phyloP scores from a whole-genome alignment of 2,888 invertebrate species.

The Nasonovia ribisnigri region DNA sequence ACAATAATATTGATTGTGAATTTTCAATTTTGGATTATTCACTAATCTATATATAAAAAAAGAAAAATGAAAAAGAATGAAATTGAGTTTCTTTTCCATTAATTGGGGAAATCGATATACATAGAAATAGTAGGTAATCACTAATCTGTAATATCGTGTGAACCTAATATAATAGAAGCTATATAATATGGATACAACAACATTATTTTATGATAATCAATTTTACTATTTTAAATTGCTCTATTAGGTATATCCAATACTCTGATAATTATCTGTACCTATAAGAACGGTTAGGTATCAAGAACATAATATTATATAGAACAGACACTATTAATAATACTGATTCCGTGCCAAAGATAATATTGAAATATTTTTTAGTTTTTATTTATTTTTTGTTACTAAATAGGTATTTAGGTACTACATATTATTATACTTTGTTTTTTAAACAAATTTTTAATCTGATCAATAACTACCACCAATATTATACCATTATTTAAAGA shows the following conservation, averaged over 20 bases:
- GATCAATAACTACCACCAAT: neutral
- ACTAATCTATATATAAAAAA: no score
- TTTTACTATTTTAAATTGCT: neutral
- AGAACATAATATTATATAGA: neutral
- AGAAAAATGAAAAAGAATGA: no score
- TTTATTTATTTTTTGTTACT: neutral
- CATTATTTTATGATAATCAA: no score
- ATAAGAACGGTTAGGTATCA: neutral
- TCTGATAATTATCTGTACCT: neutral
- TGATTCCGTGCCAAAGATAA: slow-evolving; percentile 17
- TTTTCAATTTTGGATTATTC: neutral
- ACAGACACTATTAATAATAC: neutral
- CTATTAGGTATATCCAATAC: neutral
- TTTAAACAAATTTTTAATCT: neutral
- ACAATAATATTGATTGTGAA: neutral
- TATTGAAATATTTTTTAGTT: neutral
- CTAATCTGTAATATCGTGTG: neutral
- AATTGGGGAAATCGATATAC: no score
- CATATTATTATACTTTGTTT: neutral
- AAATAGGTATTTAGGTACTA: neutral
- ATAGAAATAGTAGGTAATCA: neutral
- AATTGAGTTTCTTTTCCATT: no score
- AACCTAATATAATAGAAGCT: neutral
- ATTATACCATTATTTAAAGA: neutral
- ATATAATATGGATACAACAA: neutral